phyloP scores from a whole-genome alignment of 2,888 invertebrate species.

The Cryptus viduatorius region DNA sequence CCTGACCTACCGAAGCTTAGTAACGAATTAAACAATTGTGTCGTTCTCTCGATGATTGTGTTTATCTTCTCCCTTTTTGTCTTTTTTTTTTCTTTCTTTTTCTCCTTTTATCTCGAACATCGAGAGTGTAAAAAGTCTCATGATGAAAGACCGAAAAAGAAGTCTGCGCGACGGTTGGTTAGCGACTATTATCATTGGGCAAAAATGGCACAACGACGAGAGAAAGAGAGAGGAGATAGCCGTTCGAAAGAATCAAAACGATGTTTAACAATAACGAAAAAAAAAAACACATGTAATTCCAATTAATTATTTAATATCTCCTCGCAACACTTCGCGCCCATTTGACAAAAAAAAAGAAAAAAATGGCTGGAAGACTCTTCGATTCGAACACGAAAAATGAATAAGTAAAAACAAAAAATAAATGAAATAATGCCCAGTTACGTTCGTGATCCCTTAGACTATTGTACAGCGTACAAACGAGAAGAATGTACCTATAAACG shows the following conservation, averaged over 20 bases:
- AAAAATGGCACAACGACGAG: constrained; percentile 46
- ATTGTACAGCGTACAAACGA: constrained; percentile 71
- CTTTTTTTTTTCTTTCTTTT: constrained; percentile 6
- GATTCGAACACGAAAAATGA: constrained; percentile 41
- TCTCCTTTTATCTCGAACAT: background rate
- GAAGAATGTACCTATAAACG: constrained; percentile 69
- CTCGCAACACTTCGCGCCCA: constrained; percentile 14
- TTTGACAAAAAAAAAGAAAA: background rate
- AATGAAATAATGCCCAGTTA: constrained; percentile 45
- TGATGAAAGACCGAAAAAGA: constrained; percentile 5
- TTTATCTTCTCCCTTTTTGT: background rate
- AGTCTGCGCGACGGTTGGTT: background rate
- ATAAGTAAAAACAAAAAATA: constrained; percentile 13
- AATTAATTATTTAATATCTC: constrained; percentile 25
- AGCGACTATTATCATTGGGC: background rate
- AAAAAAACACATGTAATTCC: constrained; percentile 8
- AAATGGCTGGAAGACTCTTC: constrained; percentile 35
- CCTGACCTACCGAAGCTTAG: constrained; percentile 69
- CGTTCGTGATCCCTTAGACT: constrained; percentile 67
- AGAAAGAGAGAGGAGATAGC: constrained; percentile 3
- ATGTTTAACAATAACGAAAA: constrained; percentile 3
- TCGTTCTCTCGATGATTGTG: constrained; percentile 15
- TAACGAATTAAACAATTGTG: constrained; percentile 3
- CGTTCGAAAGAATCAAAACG: constrained; percentile 52
- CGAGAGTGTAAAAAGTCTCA: background rate